Conservation (phyloP, 2,888 invertebrate genomes). For the Rhingia rostrata region DNA sequence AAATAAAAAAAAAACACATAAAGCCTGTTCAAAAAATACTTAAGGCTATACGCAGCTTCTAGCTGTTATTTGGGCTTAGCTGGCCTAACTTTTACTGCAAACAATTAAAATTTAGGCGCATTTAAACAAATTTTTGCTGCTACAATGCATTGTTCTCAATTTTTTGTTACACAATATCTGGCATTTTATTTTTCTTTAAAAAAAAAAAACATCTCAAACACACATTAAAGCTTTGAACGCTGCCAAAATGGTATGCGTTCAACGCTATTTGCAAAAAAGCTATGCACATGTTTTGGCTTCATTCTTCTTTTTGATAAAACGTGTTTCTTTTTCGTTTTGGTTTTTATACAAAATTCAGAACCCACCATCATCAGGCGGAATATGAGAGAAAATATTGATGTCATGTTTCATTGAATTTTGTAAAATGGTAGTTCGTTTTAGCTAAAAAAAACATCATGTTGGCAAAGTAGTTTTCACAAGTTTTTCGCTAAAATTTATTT, state of each 20-base stretch:
- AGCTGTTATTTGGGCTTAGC: conserved; percentile 37
- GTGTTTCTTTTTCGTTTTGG: conserved; percentile 43
- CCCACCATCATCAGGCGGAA: conserved; percentile 64
- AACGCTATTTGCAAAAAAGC: conserved; percentile 55
- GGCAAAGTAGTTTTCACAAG: conserved; percentile 74
- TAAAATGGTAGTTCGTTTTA: conserved; percentile 71
- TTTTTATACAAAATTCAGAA: conserved; percentile 35
- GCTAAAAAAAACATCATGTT: conserved; percentile 66
- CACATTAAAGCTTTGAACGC: conserved; percentile 56
- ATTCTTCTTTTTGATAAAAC: conserved; percentile 39
- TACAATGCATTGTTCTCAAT: conserved; percentile 57
- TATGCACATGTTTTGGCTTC: conserved; percentile 74
- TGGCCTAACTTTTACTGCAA: conserved; percentile 55
- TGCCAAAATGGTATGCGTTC: conserved; percentile 53
- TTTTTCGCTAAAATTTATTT: conserved; percentile 68
- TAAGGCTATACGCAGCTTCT: conserved; percentile 46
- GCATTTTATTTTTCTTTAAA: conserved; percentile 8
- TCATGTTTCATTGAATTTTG: conserved; percentile 71
- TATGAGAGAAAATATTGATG: conserved; percentile 56
- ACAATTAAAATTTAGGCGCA: conserved; percentile 58
- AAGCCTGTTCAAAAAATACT: conserved; percentile 35
- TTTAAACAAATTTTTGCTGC: conserved; percentile 58
- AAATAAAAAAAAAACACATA: conserved; percentile 28
- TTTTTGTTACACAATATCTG: conserved; percentile 14
- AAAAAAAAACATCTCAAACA: conserved; percentile 26